Evolutionary conservation across 1,140 invertebrate species (phyloP), one percentile per base, ranked within the genome.

Genomic region (Tribolium castaneum): DNA sequence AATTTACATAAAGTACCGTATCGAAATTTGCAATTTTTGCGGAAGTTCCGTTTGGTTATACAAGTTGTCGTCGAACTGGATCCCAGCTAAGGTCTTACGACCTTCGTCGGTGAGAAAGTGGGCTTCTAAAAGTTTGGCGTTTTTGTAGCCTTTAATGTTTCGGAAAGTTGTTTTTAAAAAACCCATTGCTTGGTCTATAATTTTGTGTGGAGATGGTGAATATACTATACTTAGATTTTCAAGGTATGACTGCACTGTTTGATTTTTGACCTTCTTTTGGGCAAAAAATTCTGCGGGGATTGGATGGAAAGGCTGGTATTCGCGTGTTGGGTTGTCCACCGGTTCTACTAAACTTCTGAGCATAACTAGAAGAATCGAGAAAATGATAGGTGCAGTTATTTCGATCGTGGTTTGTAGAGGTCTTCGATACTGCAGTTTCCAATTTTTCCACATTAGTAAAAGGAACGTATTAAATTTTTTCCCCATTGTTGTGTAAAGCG

Each of bases 401-500:
- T 97, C 95, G 13, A 93, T 84, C 6, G 91, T 59, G 2, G 95
- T 91, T 83, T 95, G 93, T 50, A 91, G 79, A 45, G 92, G 92
- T 85, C 94, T 93, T 72, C 94, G 88, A 87, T 90, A 92, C 87
- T 95, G 93, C 13, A 96, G 88, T 9, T 92, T 88, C 88, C 92
- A 94, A 83, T 96, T 96, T 87, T 97, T 97, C 95, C 95, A 97
- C 82, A 96, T 88, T 13, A 97, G 86, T 22, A 97, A 87, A 2
- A 85, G 81, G 83, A 93, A 92, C 83, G 92, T 92, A 70, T 90
- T 85, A 82, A 85, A 87, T 70, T 88, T 89, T 78, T 78, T 49
- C 9, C 75, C 78, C 82, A 85, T 82, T n/a, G 22, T 56, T 9
- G 3, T 9, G 3, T 9, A 45, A 45, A 45, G 2, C 7, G 5